Evolutionary conservation across 2,797 vertebrate species (phyloP).

Genomic region (Esox masquinongy): DNA sequence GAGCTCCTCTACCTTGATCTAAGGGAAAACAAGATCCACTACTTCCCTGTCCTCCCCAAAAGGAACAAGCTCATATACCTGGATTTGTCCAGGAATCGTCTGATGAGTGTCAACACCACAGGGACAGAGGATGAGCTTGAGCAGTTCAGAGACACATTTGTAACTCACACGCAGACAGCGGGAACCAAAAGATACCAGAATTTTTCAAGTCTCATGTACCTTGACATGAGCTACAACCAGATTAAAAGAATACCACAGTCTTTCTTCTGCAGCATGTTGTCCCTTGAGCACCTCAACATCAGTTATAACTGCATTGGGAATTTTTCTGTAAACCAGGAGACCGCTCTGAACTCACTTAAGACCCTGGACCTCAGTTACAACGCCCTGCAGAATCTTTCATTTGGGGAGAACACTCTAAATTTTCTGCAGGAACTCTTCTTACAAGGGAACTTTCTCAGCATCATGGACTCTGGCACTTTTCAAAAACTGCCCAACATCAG

Average conservation of each 20-base stretch:
- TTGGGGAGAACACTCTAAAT: slow-evolving; percentile 60
- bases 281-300: slow-evolving; percentile 84
- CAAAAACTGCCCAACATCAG: slow-evolving; percentile 74
- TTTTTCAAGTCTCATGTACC: slow-evolving; percentile 70
- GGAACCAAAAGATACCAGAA: slow-evolving; percentile 48
- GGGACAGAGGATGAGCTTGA: slow-evolving; percentile 54
- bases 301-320: slow-evolving; percentile 87
- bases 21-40: slow-evolving; percentile 87
- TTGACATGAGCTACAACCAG: slow-evolving; percentile 94
- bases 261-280: slow-evolving; percentile 78
- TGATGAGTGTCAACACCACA: slow-evolving; percentile 70
- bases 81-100: slow-evolving; percentile 87
- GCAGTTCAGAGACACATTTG: slow-evolving; percentile 52
- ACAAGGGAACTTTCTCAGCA: slow-evolving; percentile 78
- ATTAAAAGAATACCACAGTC: slow-evolving; percentile 76
- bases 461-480: slow-evolving; percentile 75
- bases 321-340: slow-evolving; percentile 61
- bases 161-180: slow-evolving; percentile 37
- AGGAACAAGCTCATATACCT: slow-evolving; percentile 80
- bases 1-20: slow-evolving; percentile 83
- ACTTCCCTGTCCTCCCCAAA: slow-evolving; percentile 82
- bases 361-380: slow-evolving; percentile 87
- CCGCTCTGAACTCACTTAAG: slow-evolving; percentile 66
- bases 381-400: slow-evolving; percentile 74
- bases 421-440: slow-evolving; percentile 79